These are phyloP conservation scores for Halcyon smyrnensis DNA, from an alignment of 2,797 vertebrate species.

Conservation along the genomic window DNA sequence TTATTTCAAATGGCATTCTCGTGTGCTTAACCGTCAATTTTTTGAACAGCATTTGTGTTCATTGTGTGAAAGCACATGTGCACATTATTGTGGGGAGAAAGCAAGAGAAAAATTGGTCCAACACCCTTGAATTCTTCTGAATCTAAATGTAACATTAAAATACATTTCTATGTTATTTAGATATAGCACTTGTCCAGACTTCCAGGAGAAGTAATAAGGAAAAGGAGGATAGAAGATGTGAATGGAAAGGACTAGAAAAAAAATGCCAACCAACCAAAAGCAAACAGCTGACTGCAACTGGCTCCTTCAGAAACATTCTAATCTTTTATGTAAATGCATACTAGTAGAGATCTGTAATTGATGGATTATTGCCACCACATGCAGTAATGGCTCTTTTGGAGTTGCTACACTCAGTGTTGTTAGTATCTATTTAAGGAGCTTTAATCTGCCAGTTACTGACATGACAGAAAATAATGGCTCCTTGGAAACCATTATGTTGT, in stretches of 20 bases:
- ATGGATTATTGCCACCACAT: conserved; percentile 66
- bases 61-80: not conserved
- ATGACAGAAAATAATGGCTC: not conserved
- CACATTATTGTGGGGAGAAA: not conserved
- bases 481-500: conserved; percentile 26
- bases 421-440: not conserved
- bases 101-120: not conserved
- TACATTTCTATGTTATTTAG: not conserved
- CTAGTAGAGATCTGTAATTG: conserved; percentile 56
- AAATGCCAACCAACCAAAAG: not conserved
- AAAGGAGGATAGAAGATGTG: not conserved
- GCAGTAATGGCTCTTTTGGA: not conserved
- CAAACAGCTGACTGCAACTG: not conserved
- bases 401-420: not conserved
- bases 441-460: conserved; percentile 43
- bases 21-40: not conserved
- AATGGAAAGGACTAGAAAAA: not conserved
- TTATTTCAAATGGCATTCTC: not conserved
- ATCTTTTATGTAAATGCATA: conserved; percentile 22
- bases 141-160: not conserved
- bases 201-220: not conserved
- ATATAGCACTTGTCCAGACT: not conserved
- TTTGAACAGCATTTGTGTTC: not conserved
- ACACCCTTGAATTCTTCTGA: not conserved
- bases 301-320: conserved; percentile 11